These are phyloP conservation scores for Euzetes globulus DNA, from an alignment of 2,888 invertebrate species.

Conservation along the genomic window DNA sequence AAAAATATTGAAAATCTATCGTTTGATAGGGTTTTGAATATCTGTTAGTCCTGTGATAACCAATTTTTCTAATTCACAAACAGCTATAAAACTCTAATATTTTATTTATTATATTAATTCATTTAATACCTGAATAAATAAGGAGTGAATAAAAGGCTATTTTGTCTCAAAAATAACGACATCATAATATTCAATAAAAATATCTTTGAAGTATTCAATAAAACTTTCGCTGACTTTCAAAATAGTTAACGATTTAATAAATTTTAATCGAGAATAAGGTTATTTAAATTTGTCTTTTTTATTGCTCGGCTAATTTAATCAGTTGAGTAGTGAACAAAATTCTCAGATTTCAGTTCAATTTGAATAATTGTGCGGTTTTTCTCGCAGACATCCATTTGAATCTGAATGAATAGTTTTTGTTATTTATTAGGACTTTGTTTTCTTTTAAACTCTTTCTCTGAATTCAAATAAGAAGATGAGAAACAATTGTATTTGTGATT, in stretches of 20 bases:
- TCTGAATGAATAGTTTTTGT: neutral
- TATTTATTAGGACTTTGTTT: neutral
- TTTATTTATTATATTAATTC: neutral
- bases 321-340: too few relatives aligned
- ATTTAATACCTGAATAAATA: neutral
- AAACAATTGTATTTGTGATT: neutral
- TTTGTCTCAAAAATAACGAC: too few relatives aligned
- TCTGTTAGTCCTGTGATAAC: neutral
- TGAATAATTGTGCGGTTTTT: neutral
- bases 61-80: neutral
- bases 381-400: neutral
- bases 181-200: neutral
- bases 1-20: neutral
- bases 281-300: too few relatives aligned
- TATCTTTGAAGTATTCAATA: neutral
- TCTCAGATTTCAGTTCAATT: neutral
- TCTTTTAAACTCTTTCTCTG: neutral
- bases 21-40: neutral
- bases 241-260: too few relatives aligned
- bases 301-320: too few relatives aligned
- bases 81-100: neutral
- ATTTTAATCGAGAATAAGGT: too few relatives aligned
- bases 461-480: too few relatives aligned
- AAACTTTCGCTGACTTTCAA: neutral
- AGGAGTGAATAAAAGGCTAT: too few relatives aligned